Conservation (phyloP, 2,113 vertebrate species). For the Pterocles orientalis region DNA sequence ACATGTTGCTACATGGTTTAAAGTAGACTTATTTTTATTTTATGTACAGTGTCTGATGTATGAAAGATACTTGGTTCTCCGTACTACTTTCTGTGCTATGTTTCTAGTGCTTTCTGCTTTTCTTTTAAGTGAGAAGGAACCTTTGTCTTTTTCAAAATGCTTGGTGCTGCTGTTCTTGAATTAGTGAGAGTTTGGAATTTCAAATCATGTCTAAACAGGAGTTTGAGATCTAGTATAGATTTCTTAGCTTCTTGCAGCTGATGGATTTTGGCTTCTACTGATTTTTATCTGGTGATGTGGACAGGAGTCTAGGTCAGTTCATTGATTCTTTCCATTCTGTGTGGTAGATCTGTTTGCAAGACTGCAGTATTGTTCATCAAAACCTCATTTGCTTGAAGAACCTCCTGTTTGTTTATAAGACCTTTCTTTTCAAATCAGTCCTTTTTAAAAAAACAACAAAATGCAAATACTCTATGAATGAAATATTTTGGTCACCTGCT, state of each 20-base stretch:
- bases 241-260: background rate
- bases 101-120: background rate
- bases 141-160: background rate
- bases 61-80: background rate
- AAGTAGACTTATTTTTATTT: background rate
- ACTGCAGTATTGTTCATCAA: background rate
- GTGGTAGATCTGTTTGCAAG: background rate
- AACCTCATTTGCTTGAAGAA: background rate
- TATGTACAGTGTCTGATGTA: background rate
- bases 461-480: background rate
- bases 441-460: too few species aligned
- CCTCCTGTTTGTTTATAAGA: background rate
- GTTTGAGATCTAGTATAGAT: background rate
- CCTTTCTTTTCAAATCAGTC: background rate
- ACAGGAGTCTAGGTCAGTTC: background rate
- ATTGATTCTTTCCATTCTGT: background rate
- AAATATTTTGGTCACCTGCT: background rate
- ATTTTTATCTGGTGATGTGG: background rate
- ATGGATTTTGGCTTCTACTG: background rate
- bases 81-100: fast-evolving
- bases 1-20: background rate
- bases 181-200: background rate
- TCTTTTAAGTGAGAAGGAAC: background rate
- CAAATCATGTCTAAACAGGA: background rate
- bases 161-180: background rate